Evolutionary conservation across 2,113 vertebrate species (phyloP).

Genomic region (Tragelaphus buxtoni): DNA sequence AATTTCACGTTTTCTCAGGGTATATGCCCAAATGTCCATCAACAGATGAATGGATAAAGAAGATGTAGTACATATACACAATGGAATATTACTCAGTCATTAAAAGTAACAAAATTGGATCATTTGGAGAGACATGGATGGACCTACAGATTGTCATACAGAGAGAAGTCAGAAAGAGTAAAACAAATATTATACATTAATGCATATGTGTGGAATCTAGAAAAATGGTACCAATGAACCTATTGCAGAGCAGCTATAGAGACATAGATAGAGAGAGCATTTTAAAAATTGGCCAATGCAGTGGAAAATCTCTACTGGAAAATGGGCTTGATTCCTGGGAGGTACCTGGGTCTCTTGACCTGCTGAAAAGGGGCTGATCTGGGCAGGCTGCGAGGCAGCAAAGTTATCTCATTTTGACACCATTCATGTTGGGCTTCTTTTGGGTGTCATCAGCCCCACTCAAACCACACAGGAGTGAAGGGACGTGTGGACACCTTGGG

Average conservation of each 20-base stretch:
- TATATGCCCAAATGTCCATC: not conserved
- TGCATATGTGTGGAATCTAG: not conserved
- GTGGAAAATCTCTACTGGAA: not conserved
- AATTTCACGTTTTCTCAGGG: rapidly evolving
- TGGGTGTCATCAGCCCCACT: not conserved
- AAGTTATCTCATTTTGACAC: not conserved
- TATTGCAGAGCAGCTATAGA: not conserved
- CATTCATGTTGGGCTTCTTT: not conserved
- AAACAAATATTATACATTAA: not conserved
- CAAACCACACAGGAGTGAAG: not conserved
- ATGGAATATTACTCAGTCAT: not conserved
- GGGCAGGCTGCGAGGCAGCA: not conserved
- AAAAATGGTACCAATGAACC: not conserved
- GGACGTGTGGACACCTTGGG: not conserved
- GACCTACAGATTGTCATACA: not conserved
- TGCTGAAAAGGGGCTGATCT: not conserved
- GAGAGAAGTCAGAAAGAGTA: not conserved
- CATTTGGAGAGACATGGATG: not conserved
- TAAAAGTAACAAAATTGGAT: not conserved
- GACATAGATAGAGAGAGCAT: not conserved
- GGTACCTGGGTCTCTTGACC: not conserved
- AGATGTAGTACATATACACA: not conserved
- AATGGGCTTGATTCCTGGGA: not conserved
- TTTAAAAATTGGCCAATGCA: not conserved
- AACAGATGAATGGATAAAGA: not conserved